Conservation (phyloP, 2,113 vertebrate genomes). For the Acrocephalus kingi region DNA sequence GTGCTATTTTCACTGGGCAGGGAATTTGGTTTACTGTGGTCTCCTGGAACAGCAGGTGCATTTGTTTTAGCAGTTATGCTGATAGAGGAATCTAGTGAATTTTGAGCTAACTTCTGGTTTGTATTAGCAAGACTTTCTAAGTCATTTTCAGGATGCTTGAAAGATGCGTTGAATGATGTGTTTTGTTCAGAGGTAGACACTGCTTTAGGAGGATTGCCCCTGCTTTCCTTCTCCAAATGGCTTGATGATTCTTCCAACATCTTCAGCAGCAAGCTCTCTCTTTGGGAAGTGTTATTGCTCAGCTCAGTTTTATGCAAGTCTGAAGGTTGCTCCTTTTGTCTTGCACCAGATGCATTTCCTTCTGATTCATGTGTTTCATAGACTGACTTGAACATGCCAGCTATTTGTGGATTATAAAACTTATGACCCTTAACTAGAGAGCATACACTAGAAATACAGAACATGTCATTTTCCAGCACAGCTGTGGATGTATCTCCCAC, state of each 20-base stretch:
- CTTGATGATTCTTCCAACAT: background rate
- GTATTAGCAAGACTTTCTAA: background rate
- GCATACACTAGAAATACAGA: constrained; percentile 77
- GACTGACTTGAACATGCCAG: constrained; percentile 69
- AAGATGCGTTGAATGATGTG: background rate
- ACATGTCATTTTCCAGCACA: background rate
- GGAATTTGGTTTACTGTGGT: background rate
- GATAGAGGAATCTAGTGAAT: background rate
- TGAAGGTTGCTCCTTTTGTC: background rate
- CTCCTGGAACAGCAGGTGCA: background rate
- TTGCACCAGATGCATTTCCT: background rate
- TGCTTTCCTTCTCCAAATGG: background rate
- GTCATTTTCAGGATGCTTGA: background rate
- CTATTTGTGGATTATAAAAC: constrained; percentile 78
- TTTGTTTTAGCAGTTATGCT: background rate
- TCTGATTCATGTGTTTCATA: background rate
- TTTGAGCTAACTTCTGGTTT: background rate
- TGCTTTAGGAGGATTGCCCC: background rate
- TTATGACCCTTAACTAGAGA: constrained; percentile 77
- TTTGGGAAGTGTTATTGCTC: background rate
- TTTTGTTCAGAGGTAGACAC: background rate
- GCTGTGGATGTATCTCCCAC: background rate
- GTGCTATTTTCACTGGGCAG: background rate
- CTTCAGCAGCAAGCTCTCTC: background rate
- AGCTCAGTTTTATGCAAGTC: background rate